These are phyloP conservation scores for Piezodorus guildinii DNA, from an alignment of 1,140 invertebrate species.

Conservation along the genomic window DNA sequence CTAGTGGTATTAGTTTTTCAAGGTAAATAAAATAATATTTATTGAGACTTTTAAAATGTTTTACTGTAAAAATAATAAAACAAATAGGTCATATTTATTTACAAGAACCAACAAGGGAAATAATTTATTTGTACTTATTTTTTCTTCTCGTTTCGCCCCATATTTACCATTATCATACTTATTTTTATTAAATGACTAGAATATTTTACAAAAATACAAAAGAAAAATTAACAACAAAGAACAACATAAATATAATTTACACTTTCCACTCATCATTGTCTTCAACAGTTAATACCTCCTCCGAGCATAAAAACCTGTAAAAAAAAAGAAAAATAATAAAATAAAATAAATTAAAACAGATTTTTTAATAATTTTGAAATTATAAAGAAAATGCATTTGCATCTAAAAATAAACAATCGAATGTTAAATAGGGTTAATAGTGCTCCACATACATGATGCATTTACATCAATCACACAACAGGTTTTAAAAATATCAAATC, in stretches of 20 bases:
- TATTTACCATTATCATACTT: background rate
- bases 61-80: too few species aligned
- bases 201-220: constrained; percentile 11
- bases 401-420: too few species aligned
- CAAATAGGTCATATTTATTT: too few species aligned
- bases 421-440: background rate
- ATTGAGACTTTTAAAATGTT: too few species aligned
- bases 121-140: too few species aligned
- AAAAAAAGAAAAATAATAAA: background rate
- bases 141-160: too few species aligned
- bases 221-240: constrained; percentile 5
- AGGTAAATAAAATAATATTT: too few species aligned
- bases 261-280: background rate
- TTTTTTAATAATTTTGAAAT: too few species aligned
- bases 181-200: constrained; percentile 11
- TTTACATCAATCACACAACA: constrained; percentile 12
- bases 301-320: background rate
- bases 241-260: constrained; percentile 7
- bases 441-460: constrained; percentile 14
- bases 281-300: constrained; percentile 2
- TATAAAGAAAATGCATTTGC: too few species aligned
- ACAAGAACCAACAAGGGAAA: too few species aligned
- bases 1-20: too few species aligned
- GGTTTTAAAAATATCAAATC: background rate
- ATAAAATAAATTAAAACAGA: too few species aligned